These are phyloP conservation scores for Petaurus breviceps DNA, from an alignment of 2,113 vertebrate genomes.

Conservation along the genomic window DNA sequence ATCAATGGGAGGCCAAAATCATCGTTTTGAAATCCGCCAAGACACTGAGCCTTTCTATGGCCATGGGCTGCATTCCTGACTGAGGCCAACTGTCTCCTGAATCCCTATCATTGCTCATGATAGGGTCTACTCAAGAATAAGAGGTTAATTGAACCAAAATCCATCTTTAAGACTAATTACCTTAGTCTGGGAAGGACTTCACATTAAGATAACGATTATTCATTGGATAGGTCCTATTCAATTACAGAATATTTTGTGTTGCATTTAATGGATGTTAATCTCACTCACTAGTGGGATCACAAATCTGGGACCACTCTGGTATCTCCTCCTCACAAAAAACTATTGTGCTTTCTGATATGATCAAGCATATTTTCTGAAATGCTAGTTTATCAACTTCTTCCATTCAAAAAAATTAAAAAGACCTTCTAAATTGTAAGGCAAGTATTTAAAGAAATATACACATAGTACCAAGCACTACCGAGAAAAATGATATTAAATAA, in stretches of 20 bases:
- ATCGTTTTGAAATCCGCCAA: neutral
- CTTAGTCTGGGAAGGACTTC: neutral
- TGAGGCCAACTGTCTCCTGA: accelerated
- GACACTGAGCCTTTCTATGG: neutral
- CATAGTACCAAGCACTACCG: neutral
- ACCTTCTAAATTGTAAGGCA: neutral
- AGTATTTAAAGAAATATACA: neutral
- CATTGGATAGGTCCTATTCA: neutral
- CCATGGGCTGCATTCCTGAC: neutral
- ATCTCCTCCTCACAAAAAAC: neutral
- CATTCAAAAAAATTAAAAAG: neutral
- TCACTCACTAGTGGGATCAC: slow-evolving; percentile 29
- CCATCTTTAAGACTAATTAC: neutral
- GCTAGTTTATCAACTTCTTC: neutral
- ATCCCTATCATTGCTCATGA: neutral
- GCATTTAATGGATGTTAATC: neutral
- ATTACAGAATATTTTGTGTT: neutral
- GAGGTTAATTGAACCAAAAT: neutral
- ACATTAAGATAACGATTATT: neutral
- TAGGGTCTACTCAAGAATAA: neutral
- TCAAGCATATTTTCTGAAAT: neutral
- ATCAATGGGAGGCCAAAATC: neutral
- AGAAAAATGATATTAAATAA: neutral
- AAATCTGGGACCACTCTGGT: neutral
- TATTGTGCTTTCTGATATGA: neutral